These are phyloP conservation scores for Ormyrus rosae DNA, from an alignment of 2,888 invertebrate genomes.

Conservation along the genomic window DNA sequence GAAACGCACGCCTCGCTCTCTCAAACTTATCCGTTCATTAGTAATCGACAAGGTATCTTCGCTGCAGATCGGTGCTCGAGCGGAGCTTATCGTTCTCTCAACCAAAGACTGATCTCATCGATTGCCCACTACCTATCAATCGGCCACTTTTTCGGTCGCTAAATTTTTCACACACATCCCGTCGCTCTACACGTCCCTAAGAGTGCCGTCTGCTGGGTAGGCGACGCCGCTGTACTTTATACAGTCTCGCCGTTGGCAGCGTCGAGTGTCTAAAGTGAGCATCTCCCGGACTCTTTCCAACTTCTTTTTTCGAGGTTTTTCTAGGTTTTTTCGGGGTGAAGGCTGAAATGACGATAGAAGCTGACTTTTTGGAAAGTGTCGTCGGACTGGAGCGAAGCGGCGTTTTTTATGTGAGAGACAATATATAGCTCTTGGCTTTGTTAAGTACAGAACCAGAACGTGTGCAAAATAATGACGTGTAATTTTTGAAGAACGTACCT, in stretches of 20 bases:
- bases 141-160: slow-evolving; percentile 68
- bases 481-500: too few species aligned
- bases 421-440: too few species aligned
- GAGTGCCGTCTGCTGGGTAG: slow-evolving; percentile 10
- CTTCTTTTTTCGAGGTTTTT: background rate
- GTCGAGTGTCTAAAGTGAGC: slow-evolving; percentile 50
- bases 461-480: too few species aligned
- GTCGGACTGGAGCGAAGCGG: too few species aligned
- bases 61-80: background rate
- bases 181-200: slow-evolving; percentile 66
- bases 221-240: slow-evolving; percentile 9
- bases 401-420: too few species aligned
- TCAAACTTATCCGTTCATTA: slow-evolving; percentile 14
- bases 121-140: slow-evolving; percentile 65
- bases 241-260: slow-evolving; percentile 34
- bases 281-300: slow-evolving; percentile 30
- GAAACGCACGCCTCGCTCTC: too few species aligned
- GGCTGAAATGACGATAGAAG: background rate
- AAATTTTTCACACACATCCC: slow-evolving; percentile 71
- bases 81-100: slow-evolving; percentile 56
- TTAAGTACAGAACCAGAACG: too few species aligned
- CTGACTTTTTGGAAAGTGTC: too few species aligned
- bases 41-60: slow-evolving; percentile 9
- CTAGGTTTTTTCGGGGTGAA: background rate
- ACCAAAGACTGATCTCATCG: slow-evolving; percentile 64